Percentiles rank a stretch among this genome's conserved stretches.
Evolutionary conservation across 2,797 vertebrate species (phyloP).

Genomic region (Acipenser transmontanus): DNA sequence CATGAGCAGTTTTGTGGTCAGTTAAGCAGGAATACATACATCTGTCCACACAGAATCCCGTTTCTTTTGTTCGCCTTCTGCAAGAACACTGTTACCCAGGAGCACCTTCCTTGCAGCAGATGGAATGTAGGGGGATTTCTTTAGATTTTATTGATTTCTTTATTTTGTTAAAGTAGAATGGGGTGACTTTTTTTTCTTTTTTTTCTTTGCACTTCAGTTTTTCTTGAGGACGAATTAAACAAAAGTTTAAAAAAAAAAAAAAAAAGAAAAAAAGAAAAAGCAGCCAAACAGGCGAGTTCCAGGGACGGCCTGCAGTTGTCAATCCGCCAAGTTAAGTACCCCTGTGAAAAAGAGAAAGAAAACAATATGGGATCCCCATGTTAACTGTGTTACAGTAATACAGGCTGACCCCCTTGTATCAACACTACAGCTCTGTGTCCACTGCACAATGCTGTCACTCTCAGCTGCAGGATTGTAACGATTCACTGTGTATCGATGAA

Average conservation of each 20-base stretch:
- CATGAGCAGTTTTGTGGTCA: too few species aligned
- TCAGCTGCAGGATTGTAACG: too few species aligned
- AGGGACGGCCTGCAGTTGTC: conserved; percentile 5
- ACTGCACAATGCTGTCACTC: too few species aligned
- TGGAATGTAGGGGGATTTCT: conserved; percentile 44
- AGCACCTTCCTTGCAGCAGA: conserved; percentile 10
- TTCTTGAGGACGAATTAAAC: background rate
- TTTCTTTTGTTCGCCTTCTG: too few species aligned
- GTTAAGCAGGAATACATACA: too few species aligned
- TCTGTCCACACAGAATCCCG: too few species aligned
- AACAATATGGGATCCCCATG: background rate
- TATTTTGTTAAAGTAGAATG: conserved; percentile 21
- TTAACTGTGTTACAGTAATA: conserved; percentile 1
- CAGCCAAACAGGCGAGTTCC: conserved; percentile 5
- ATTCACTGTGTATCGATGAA: too few species aligned
- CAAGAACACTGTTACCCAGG: too few species aligned
- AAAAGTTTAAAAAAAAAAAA: background rate
- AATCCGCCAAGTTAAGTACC: conserved; percentile 13
- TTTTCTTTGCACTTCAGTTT: conserved; percentile 14
- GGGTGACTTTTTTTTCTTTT: background rate
- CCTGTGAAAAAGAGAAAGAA: conserved; percentile 3
- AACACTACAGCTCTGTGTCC: too few species aligned
- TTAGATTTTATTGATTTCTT: conserved; percentile 15
- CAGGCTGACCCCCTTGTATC: background rate
- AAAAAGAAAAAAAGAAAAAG: background rate